Evolutionary conservation across 2,888 invertebrate species (phyloP).

Genomic region (Nephrotoma flavescens): DNA sequence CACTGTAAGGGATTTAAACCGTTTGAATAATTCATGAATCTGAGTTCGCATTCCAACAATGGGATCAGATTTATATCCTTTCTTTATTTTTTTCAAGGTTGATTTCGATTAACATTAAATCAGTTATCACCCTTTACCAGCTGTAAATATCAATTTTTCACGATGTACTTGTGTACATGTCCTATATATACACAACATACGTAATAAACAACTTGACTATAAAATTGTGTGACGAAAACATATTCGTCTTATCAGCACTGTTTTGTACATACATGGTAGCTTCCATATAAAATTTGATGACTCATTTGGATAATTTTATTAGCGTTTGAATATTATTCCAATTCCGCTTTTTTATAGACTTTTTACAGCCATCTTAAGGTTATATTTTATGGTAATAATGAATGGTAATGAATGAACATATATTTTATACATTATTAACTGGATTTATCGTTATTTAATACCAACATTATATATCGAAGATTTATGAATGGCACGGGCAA

Average conservation of each 20-base stretch:
- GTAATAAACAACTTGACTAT: neutral
- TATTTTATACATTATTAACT: neutral
- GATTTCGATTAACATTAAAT: neutral
- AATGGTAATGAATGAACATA: neutral
- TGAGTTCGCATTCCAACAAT: neutral
- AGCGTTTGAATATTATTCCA: neutral
- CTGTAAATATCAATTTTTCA: neutral
- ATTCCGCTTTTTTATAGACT: neutral
- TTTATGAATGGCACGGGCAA: neutral
- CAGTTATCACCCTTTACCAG: neutral
- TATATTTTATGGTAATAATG: neutral
- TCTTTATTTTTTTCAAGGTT: neutral
- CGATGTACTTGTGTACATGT: too few species aligned
- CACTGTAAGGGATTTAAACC: neutral
- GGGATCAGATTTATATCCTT: neutral
- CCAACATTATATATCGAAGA: neutral
- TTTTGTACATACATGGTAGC: neutral
- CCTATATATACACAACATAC: neutral
- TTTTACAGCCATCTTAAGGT: neutral
- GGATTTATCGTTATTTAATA: neutral
- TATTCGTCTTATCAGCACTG: neutral
- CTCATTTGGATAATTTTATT: neutral
- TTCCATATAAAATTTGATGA: neutral
- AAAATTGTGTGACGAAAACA: neutral
- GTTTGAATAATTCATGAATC: neutral